phyloP scores from a whole-genome alignment of 2,888 invertebrate genomes.

The Latrodectus hesperus region DNA sequence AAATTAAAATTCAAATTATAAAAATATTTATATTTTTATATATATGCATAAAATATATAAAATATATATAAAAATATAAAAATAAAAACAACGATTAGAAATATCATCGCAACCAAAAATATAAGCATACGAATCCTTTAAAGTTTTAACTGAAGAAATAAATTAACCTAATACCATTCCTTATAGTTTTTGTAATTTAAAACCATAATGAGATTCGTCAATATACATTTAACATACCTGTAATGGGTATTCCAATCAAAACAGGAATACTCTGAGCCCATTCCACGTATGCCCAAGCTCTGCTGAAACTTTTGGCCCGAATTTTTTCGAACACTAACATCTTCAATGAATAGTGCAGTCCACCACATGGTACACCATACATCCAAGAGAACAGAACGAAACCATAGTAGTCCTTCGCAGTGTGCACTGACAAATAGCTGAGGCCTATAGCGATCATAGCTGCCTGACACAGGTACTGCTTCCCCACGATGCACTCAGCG shows the following conservation, averaged over 20 bases:
- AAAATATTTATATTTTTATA: too few species aligned
- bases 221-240: conserved; percentile 25
- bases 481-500: conserved; percentile 87
- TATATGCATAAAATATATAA: too few species aligned
- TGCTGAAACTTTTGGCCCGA: conserved; percentile 87
- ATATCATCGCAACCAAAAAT: too few species aligned
- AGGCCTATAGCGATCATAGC: conserved; percentile 86
- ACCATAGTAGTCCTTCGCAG: conserved; percentile 87
- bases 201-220: neutral
- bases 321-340: conserved; percentile 91
- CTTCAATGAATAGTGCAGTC: conserved; percentile 88
- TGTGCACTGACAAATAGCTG: conserved; percentile 85
- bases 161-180: too few species aligned
- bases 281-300: conserved; percentile 92
- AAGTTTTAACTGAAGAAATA: too few species aligned
- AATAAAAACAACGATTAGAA: too few species aligned
- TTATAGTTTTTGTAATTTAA: too few species aligned
- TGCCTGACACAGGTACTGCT: conserved; percentile 87
- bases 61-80: too few species aligned
- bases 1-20: too few species aligned
- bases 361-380: conserved; percentile 82
- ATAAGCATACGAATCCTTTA: too few species aligned
- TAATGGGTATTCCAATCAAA: conserved; percentile 88
- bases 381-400: conserved; percentile 78
- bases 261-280: conserved; percentile 90